Base-by-base conservation (phyloP, 1,140 invertebrate species). In the Anastatus disparis region DNA sequence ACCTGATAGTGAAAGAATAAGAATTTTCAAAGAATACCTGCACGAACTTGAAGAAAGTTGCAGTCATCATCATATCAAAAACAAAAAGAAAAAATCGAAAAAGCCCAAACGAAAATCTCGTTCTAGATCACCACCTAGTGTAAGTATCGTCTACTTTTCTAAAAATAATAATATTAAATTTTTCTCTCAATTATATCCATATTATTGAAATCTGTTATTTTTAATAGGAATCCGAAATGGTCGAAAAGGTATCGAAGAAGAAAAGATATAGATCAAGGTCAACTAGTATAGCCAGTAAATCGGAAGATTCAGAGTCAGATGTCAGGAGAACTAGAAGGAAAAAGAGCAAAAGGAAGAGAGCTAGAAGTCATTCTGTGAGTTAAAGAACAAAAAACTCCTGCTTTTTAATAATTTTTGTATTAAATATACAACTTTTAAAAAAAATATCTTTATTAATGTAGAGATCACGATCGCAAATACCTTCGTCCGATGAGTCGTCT, bases 11-110 rank as follows among this genome's bases (percentile, higher is more conserved):
- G 96, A 98, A 78, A 88, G 95, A 74, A 88, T 92, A 20, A 87
- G 92, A 72, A 91, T 98, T 53, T 97, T 95, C 79, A 97, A 95
- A 83, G 94, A 96, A 78, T 96, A 91, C 81, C 92, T 95, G 78
- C 92, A 93, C 70, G 93, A 95, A 78, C 90, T 93, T 79, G 95
- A 97, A 83, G 96, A 98, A 84, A 92, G 94, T 8, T 98, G 97
- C 82, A 93, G 93, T 80, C 97, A 99, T 87, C 95, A 97, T 85
- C 96, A 98, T 83, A 94, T 94, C 15, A 90, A 93, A 44, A 92
- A 92, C 38, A 91, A 93, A 75, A 92, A 92, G 79, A 88, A 90
- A 61, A 90, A 90, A 71, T 88, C 87, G 13, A 91, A 90, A 50
- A 94, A 95, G 76, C 93, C 94, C 22, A 93, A 94, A 78, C 89